phyloP scores from a whole-genome alignment of 2,888 invertebrate genomes.

The Tetramorium bicarinatum region DNA sequence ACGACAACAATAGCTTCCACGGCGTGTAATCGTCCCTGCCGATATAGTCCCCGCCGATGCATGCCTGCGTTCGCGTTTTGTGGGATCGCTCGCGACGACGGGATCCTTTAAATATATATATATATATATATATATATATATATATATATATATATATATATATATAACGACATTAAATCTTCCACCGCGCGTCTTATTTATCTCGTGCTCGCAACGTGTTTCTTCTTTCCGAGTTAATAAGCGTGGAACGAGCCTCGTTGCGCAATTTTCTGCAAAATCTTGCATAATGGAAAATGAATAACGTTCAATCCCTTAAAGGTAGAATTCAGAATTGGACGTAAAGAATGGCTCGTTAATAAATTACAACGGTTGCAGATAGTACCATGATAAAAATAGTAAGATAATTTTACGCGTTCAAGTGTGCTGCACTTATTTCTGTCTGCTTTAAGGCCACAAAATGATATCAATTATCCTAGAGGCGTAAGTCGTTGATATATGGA shows the following conservation, averaged over 20 bases:
- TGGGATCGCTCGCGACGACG: slow-evolving; percentile 56
- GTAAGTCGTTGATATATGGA: neutral
- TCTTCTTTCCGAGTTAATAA: slow-evolving; percentile 59
- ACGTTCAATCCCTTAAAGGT: neutral
- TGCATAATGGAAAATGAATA: neutral
- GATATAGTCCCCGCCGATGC: slow-evolving; percentile 62
- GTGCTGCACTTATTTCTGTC: neutral
- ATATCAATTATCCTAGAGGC: neutral
- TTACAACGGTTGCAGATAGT: neutral
- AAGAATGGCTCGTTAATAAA: slow-evolving; percentile 4
- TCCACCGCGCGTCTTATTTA: slow-evolving; percentile 58
- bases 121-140: no score
- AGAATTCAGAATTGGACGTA: neutral
- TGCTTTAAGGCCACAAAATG: neutral
- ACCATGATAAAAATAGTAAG: neutral
- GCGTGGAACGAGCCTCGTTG: slow-evolving; percentile 14
- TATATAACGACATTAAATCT: slow-evolving; percentile 72
- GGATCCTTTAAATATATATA: slow-evolving; percentile 42
- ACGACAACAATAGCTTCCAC: slow-evolving; percentile 83
- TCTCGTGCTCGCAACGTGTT: slow-evolving; percentile 48
- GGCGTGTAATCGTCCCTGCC: slow-evolving; percentile 74
- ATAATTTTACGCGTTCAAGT: neutral
- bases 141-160: no score
- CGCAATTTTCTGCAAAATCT: slow-evolving; percentile 22
- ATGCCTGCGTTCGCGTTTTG: slow-evolving; percentile 69